Percentiles rank a stretch among this genome's conserved stretches.
Evolutionary conservation across 2,113 vertebrate species (phyloP).

Genomic region (Malurus alboscapulatus): DNA sequence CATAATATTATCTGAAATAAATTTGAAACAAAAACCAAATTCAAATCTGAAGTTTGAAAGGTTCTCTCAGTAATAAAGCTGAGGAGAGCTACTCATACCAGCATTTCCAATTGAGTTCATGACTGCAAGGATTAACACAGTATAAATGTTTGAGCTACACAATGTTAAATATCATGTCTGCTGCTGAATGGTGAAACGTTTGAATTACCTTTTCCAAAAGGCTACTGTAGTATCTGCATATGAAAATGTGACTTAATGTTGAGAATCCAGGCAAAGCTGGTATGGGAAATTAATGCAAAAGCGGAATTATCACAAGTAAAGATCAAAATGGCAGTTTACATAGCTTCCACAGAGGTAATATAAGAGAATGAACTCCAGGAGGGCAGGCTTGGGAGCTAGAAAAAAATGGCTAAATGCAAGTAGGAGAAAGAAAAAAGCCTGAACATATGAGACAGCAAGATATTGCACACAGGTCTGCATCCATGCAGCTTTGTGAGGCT

Average conservation of each 20-base stretch:
- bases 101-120: background rate
- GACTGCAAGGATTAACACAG: background rate
- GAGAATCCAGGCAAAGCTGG: background rate
- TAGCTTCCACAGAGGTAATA: background rate
- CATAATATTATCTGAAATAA: background rate
- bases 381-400: background rate
- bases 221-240: background rate
- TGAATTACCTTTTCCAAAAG: background rate
- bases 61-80: background rate
- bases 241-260: background rate
- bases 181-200: background rate
- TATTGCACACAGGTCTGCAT: fast-evolving
- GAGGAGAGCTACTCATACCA: background rate
- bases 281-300: background rate
- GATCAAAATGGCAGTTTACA: background rate
- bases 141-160: background rate
- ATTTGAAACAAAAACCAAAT: background rate
- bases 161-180: background rate
- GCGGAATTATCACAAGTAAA: background rate
- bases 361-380: background rate
- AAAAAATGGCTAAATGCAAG: background rate
- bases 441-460: background rate
- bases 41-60: background rate
- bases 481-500: fast-evolving
- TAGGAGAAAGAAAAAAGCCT: background rate